Percentiles rank a stretch among this genome's conserved stretches.
phyloP scores from a whole-genome alignment of 2,797 vertebrate species.

The Numenius phaeopus region DNA sequence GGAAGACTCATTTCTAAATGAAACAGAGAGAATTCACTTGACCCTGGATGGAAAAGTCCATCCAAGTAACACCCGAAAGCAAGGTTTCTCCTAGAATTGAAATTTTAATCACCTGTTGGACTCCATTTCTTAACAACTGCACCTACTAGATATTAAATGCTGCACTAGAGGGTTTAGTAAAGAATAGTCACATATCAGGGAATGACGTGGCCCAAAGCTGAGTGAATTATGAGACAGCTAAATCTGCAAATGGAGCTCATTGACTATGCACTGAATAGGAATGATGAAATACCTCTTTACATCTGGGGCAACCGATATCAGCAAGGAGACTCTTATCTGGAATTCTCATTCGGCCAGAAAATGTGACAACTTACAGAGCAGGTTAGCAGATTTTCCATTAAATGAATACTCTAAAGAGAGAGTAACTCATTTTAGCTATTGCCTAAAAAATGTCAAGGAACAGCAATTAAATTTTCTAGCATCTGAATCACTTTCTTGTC shows the following conservation, averaged over 20 bases:
- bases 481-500: background rate
- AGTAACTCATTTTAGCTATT: background rate
- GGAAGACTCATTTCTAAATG: background rate
- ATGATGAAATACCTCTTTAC: background rate
- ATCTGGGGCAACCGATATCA: background rate
- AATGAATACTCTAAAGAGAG: background rate
- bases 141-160: background rate
- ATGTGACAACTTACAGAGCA: background rate
- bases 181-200: background rate
- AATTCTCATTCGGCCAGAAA: background rate
- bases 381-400: background rate
- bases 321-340: background rate
- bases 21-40: background rate
- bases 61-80: background rate
- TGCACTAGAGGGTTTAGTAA: background rate
- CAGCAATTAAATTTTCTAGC: background rate
- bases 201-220: background rate
- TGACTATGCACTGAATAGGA: background rate
- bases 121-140: background rate
- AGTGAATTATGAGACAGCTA: background rate
- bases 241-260: background rate
- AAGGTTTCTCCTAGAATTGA: background rate
- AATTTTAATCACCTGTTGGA: background rate
- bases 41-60: background rate
- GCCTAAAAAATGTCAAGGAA: background rate